These are phyloP conservation scores for Gallinago paraguaiae DNA, from an alignment of 2,113 vertebrate genomes.

Conservation along the genomic window DNA sequence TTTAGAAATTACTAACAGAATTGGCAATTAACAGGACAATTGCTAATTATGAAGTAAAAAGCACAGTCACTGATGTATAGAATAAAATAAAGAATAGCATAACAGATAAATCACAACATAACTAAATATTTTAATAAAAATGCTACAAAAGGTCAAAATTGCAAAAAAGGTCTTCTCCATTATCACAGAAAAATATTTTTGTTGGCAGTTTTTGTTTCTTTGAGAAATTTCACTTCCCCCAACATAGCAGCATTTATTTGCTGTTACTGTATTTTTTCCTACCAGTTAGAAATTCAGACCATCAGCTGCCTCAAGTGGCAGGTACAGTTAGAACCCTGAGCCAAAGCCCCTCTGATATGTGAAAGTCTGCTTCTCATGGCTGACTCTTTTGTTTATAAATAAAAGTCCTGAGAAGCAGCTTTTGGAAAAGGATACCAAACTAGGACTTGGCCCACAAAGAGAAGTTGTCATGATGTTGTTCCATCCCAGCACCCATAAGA, in stretches of 20 bases:
- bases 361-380: accelerated
- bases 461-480: accelerated
- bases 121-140: slow-evolving; percentile 13
- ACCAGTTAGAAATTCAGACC: neutral
- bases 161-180: neutral
- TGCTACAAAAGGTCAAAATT: slow-evolving; percentile 19
- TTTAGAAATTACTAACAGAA: neutral
- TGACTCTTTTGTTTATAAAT: neutral
- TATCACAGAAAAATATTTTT: slow-evolving; percentile 37
- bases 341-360: neutral
- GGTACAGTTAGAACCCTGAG: neutral
- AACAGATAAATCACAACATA: slow-evolving; percentile 41
- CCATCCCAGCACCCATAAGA: neutral
- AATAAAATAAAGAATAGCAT: slow-evolving; percentile 39
- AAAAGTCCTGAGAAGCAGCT: neutral
- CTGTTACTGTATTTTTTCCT: neutral
- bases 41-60: slow-evolving; percentile 32
- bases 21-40: slow-evolving; percentile 34
- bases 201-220: slow-evolving; percentile 35
- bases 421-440: neutral
- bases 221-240: neutral
- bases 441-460: neutral
- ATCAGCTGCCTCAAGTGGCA: neutral
- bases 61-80: neutral
- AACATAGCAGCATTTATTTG: neutral